A percentile compares a stretch with the other conserved stretches of the same genome.
Evolutionary conservation across 2,888 invertebrate genomes (phyloP).

Genomic region (Morpho helenor): DNA sequence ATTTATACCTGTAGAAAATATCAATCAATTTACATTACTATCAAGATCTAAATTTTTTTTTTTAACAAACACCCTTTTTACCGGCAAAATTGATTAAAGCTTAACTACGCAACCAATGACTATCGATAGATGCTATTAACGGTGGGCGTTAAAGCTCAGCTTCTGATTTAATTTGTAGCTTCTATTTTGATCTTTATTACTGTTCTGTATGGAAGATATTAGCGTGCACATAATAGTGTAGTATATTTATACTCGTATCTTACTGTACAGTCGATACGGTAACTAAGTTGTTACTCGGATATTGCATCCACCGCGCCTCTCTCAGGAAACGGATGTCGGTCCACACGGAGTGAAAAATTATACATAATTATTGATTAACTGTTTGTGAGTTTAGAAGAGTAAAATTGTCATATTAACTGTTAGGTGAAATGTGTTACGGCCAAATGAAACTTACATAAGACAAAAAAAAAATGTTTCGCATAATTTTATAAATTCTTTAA

Average conservation of each 20-base stretch:
- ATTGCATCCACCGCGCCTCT: slow-evolving; percentile 43
- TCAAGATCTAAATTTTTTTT: too few species aligned
- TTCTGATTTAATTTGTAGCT: background rate
- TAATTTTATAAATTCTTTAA: too few species aligned
- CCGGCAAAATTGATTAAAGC: background rate
- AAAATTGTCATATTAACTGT: too few species aligned
- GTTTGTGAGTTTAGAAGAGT: too few species aligned
- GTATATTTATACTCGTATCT: slow-evolving; percentile 3
- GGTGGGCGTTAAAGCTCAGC: background rate
- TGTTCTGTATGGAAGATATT: background rate
- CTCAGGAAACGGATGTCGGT: slow-evolving; percentile 29
- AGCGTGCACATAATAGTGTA: slow-evolving; percentile 2
- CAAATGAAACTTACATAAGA: too few species aligned
- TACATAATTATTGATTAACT: too few species aligned
- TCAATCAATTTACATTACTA: too few species aligned
- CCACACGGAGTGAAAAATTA: slow-evolving; percentile 20
- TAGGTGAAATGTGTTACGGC: too few species aligned
- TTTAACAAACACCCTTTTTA: too few species aligned
- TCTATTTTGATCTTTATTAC: slow-evolving; percentile 1
- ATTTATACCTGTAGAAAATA: too few species aligned
- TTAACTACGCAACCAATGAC: slow-evolving; percentile 1
- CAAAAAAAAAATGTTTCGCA: too few species aligned
- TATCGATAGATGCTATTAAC: slow-evolving; percentile 11
- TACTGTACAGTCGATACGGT: slow-evolving; percentile 34
- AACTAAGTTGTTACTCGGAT: slow-evolving; percentile 46